Conservation (phyloP, 2,888 invertebrate species). For the Hypolimnas misippus region DNA sequence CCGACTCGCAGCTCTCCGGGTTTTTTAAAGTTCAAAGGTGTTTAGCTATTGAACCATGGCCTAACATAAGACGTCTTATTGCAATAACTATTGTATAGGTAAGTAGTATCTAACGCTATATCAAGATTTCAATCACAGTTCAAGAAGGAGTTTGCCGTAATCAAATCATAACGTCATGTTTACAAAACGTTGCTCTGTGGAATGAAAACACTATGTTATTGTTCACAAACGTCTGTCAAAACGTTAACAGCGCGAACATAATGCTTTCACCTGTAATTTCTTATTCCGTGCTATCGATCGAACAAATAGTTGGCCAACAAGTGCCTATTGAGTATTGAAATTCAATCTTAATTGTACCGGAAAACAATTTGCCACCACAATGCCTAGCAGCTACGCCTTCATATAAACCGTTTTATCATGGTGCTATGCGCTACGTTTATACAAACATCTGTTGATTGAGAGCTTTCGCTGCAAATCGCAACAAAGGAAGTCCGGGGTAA, state of each 20-base stretch:
- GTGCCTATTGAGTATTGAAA: conserved; percentile 71
- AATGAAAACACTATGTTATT: conserved; percentile 55
- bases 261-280: conserved; percentile 52
- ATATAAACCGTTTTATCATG: conserved; percentile 66
- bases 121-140: neutral
- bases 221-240: conserved; percentile 62
- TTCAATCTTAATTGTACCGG: conserved; percentile 76
- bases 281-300: conserved; percentile 52
- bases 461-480: conserved; percentile 43
- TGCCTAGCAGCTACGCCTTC: conserved; percentile 59
- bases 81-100: too few species aligned
- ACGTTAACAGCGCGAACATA: conserved; percentile 44
- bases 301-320: conserved; percentile 46
- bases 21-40: too few species aligned
- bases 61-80: too few species aligned
- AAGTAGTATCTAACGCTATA: neutral
- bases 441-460: conserved; percentile 62
- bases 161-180: conserved; percentile 58
- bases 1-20: too few species aligned
- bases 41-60: too few species aligned
- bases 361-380: conserved; percentile 72
- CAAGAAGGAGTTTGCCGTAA: conserved; percentile 25
- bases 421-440: conserved; percentile 54
- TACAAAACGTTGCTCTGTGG: conserved; percentile 51
- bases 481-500: conserved; percentile 41